Evolutionary conservation across 2,888 invertebrate species (phyloP), one percentile per base, ranked within the genome.

Genomic region (Cremastinae sp.): DNA sequence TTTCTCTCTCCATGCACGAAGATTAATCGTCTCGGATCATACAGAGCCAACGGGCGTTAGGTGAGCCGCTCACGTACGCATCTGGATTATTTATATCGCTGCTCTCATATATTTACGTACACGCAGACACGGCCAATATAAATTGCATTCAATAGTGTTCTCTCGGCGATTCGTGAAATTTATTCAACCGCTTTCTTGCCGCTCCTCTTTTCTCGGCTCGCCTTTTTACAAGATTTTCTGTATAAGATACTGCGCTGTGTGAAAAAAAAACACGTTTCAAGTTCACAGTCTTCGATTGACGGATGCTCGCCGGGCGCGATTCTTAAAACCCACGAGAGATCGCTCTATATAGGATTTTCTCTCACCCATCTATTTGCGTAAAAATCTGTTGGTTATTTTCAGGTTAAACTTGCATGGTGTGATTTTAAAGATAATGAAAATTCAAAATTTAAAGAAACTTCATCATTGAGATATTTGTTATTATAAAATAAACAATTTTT

Each of bases 1-100:
- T 53, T 4, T 75, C 8, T 68, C 56, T 43, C 12, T 36, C 28
- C 62, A 38, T 45, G 68, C 70, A 85, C 84, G 85, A 86, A 86
- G 86, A 86, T 86, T 86, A 86, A 86, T 86, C 84, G 85, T 82
- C 78, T 78, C 65, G 75, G 80, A 81, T 81, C 83, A 83, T 83
- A 28, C 28, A 84, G 83, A 83, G 82, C 83, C 82, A 82, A 78
- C 79, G 80, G 80, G 83, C 77, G 83, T 80, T 81, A 78, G 80
- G 80, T 75, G 80, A 79, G 54, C 77, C 70, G 72, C 79, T 65
- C 76, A 77, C 76, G 76, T 77, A 74, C 76, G 65, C 61, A 74
- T 77, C 73, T 77, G 65, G 76, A 77, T 77, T 77, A 77, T 77
- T 77, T 77, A 77, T 77, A 70, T 47, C 28, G 28, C 61, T 38